Base-by-base conservation (phyloP, 2,113 vertebrate species). In the Hippotragus niger region DNA sequence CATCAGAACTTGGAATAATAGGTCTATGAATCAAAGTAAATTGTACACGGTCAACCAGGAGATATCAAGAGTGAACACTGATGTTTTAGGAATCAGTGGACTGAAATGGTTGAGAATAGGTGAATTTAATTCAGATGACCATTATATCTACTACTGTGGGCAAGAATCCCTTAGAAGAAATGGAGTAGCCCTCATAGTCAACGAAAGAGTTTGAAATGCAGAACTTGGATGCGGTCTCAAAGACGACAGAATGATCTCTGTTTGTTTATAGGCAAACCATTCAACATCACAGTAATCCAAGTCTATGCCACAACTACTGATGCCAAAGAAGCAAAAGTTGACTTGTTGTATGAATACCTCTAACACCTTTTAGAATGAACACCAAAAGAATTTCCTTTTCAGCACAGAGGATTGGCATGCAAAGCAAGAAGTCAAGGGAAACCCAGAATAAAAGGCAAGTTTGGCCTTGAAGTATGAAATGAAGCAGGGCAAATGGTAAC, bases 201-300 rank as follows among this genome's bases (percentile, higher is more conserved):
- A 36, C 0, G 0, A 36, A 71, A 71, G n/a, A 71, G 64, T 21
- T 36, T 0, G 1, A 21, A 71, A 36, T 36, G 64, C n/a, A 71
- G 4, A 71, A 71, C n/a, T 36, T 71, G n/a, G n/a, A 36, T 36
- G 17, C n/a, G 21, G 17, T 71, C n/a, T 71, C 17, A 36, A 71
- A 36, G n/a, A 71, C 0, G 5, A 36, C n/a, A 36, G 4, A 36
- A 36, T 3, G 19, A 36, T 36, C 64, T 71, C 64, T 2, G 19
- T 36, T 36, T 71, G 64, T 36, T 36, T 71, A 23, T 71, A 71
- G 4, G n/a, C 19, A 71, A 71, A 23, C 64, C 19, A 36, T 36
- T 71, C 4, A 23, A 71, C n/a, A 71, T 36, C 64, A 71, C 64
- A 36, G 64, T 36, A 71, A 71, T 71, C 64, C 64, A 36, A 71